Conservation (phyloP, 2,888 invertebrate species). For the Trissolcus japonicus region DNA sequence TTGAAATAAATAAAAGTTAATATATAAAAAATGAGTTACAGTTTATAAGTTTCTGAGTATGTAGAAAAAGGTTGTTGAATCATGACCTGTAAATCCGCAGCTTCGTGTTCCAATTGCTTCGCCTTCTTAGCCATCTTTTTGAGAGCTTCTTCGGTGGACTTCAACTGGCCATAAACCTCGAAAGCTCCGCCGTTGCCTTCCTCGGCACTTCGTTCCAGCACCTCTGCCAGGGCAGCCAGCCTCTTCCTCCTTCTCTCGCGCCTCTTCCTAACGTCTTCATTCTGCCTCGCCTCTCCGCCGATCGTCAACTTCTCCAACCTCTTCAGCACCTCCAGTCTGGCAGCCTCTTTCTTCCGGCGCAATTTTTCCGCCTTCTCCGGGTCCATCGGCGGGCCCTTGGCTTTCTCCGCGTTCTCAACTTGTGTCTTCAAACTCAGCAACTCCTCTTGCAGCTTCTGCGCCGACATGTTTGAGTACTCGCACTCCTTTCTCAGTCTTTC, state of each 20-base stretch:
- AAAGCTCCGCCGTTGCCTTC: slow-evolving; percentile 72
- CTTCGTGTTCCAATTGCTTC: slow-evolving; percentile 72
- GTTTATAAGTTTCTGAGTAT: too few relatives aligned
- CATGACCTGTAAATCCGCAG: slow-evolving; percentile 69
- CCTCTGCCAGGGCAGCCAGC: slow-evolving; percentile 70
- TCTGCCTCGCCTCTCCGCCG: slow-evolving; percentile 71
- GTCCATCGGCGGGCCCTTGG: slow-evolving; percentile 59
- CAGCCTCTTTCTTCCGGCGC: slow-evolving; percentile 70
- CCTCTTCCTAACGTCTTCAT: slow-evolving; percentile 65
- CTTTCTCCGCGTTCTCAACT: slow-evolving; percentile 55
- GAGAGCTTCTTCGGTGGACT: slow-evolving; percentile 73
- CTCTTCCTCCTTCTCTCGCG: slow-evolving; percentile 69
- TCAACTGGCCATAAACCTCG: slow-evolving; percentile 74
- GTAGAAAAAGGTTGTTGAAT: too few relatives aligned
- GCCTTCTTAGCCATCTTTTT: slow-evolving; percentile 71
- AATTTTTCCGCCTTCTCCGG: slow-evolving; percentile 67
- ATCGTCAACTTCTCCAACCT: slow-evolving; percentile 72
- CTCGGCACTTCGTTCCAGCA: slow-evolving; percentile 68
- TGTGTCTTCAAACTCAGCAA: slow-evolving; percentile 62
- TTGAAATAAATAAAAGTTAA: not conserved
- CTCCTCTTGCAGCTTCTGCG: slow-evolving; percentile 68
- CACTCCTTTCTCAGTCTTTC: slow-evolving; percentile 66
- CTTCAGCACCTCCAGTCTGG: slow-evolving; percentile 71
- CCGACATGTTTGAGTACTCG: slow-evolving; percentile 68
- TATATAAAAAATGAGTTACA: too few relatives aligned